Base-by-base conservation (phyloP, 2,888 invertebrate species). In the Busseola fusca region DNA sequence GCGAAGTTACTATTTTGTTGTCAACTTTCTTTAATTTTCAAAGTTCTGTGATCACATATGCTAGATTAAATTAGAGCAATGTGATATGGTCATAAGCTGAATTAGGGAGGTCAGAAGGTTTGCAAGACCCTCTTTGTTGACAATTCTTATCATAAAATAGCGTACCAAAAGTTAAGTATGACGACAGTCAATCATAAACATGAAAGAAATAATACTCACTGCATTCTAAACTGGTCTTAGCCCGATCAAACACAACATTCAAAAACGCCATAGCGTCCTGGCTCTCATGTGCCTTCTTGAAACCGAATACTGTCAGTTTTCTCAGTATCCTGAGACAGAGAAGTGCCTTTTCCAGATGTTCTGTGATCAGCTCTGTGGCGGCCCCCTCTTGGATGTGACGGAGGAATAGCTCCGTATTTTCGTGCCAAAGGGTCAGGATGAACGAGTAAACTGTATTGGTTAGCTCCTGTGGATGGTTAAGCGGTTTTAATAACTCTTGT, bases 221-320 rank as follows among this genome's bases (percentile, higher is more conserved):
- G 89, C 98, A 97, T 90, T 98, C 97, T 66, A 99, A 94, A 87
- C 98, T 97, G 52, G 97, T 97, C 90, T 97, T 98, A 66, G 97
- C 96, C 68, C 98, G 95, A 76, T 97, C 97, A 90, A 98, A 98
- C 52, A 98, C 96, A 37, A 97, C 96, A 90, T 97, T 97, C 69
- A 99, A 91, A 90, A 99, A 99, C 1, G 96, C 96, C 91, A 97
- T 96, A 34, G 98, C 98, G 85, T 97, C 97, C 76, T 96, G 96
- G 84, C 97, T 97, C 85, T 97, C 97, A 72, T 98, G 97, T 1
- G 98, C 97, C 83, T 97, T 97, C 85, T 97, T 97, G 84, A 98
- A 97, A 0, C 99, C 99, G 89, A 97, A 97, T 30, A 98, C 97
- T 0, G 98, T 97, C 62, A 99, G 94, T 91, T 98, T 98, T 84